Evolutionary conservation across 2,888 invertebrate species (phyloP).

Genomic region (Tetragonula carbonaria): DNA sequence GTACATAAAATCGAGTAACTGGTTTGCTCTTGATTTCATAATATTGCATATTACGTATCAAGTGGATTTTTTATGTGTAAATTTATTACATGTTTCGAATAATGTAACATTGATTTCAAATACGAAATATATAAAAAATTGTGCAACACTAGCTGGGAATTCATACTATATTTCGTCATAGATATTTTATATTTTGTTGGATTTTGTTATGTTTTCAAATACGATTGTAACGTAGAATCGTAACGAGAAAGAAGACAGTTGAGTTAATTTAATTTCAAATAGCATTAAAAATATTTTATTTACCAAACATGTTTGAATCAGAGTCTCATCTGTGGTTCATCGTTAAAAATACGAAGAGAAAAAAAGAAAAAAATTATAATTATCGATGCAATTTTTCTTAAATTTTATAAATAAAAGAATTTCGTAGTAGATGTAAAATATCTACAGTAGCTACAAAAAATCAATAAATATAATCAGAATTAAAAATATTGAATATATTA

Average conservation of each 20-base stretch:
- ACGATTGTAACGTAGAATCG: neutral
- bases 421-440: neutral
- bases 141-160: neutral
- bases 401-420: neutral
- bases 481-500: neutral
- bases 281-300: conserved; percentile 7
- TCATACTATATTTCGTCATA: neutral
- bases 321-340: conserved; percentile 28
- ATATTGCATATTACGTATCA: conserved; percentile 21
- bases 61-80: conserved; percentile 5
- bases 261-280: neutral
- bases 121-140: neutral
- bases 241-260: neutral
- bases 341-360: neutral
- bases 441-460: neutral
- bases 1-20: conserved; percentile 27
- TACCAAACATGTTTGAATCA: neutral
- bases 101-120: conserved; percentile 7
- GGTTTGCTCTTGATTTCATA: conserved; percentile 40
- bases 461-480: neutral
- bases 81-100: conserved; percentile 4
- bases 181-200: neutral
- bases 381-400: conserved; percentile 14
- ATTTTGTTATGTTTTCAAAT: neutral
- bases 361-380: neutral